Evolutionary conservation across 2,888 invertebrate species (phyloP), one percentile per base, ranked within the genome.

Genomic region (Diarsia mendica): DNA sequence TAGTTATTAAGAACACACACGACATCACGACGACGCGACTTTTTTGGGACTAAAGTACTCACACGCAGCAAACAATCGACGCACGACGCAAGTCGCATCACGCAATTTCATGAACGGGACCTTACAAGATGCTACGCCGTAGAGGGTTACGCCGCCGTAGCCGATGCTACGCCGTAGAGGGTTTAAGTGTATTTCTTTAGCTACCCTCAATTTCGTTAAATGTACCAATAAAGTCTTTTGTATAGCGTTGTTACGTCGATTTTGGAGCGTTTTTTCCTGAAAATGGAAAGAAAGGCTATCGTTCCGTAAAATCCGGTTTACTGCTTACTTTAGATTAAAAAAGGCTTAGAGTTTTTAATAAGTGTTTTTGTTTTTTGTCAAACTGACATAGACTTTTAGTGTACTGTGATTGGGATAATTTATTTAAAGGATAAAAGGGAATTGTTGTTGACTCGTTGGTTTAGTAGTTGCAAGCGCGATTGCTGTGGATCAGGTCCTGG

Each of bases 131-230:
- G 68, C 68, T 68, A 68, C 72, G 65, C 3, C 71, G 78, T 71
- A 77, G 78, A 58, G 18, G 23, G 39, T 67, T 65, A 85, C 84
- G 78, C 28, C 28, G 28, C 15, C 74, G 80, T 75, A 77, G 76
- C 48, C 0, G 44, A 39, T 55, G 53, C 83, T 83, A 70, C 83
- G 78, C 28, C 79, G 83, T 83, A 81, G 83, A 69, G 28, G 44
- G 49, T 69, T 60, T 33, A 49, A 28, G 33, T 67, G 79, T 69
- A 46, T 72, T 73, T 76, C 61, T 79, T 79, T 49, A 48, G 53
- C 48, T 61, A 79, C 61, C 69, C 78, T 66, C 78, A 77, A 82
- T 80, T 82, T 77, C 39, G 79, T 51, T 58, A 60, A 80, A 72
- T 82, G 80, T 72, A 68, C 28, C 28, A 48, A 76, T 79, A 76